A percentile compares a stretch with the other conserved stretches of the same genome.
Evolutionary conservation across 2,888 invertebrate species (phyloP).

Genomic region (Boloria selene): DNA sequence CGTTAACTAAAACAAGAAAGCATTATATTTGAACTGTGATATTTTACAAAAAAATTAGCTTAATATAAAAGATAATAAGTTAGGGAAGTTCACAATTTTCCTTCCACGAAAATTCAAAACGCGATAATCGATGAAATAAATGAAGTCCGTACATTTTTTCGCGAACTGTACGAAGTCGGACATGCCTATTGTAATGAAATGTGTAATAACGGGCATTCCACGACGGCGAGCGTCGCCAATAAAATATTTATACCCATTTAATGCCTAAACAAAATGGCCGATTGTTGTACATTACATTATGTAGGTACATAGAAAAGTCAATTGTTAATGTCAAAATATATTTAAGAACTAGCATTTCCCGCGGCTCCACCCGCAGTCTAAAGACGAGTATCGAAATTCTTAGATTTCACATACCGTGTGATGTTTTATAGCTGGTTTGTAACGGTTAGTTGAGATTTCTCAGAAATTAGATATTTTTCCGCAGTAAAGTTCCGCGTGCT

Average conservation of each 20-base stretch:
- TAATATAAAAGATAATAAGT: too few species aligned
- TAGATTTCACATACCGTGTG: too few species aligned
- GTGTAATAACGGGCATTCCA: constrained; percentile 31
- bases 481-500: too few species aligned
- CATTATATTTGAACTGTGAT: too few species aligned
- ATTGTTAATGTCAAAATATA: background rate
- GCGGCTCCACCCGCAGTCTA: too few species aligned
- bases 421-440: too few species aligned
- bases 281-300: constrained; percentile 10
- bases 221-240: constrained; percentile 26
- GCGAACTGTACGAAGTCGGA: constrained; percentile 22
- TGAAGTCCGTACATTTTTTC: constrained; percentile 10
- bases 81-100: background rate
- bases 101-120: background rate
- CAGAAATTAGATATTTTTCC: too few species aligned
- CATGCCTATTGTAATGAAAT: constrained; percentile 37
- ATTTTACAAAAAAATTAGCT: too few species aligned
- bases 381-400: too few species aligned
- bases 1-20: too few species aligned
- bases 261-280: constrained; percentile 17
- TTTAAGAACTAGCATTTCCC: too few species aligned
- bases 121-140: constrained; percentile 2
- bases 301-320: constrained; percentile 1
- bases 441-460: too few species aligned
- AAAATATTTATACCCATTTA: constrained; percentile 33